Evolutionary conservation across 2,797 vertebrate species (phyloP).

Genomic region (Morus bassanus): DNA sequence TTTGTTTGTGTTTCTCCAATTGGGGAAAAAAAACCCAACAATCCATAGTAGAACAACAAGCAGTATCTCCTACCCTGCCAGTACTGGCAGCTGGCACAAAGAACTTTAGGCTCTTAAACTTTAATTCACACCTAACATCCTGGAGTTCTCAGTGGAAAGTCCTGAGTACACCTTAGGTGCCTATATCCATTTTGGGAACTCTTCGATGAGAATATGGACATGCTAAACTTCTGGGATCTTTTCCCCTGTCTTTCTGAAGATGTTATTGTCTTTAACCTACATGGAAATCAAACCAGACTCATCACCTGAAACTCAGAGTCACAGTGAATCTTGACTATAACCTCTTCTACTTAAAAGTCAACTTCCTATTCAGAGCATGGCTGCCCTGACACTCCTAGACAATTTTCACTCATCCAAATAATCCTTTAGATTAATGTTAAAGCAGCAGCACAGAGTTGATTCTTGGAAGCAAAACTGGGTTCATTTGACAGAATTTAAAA

Average conservation of each 20-base stretch:
- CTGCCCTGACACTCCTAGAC: background rate
- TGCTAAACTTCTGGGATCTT: background rate
- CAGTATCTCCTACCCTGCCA: background rate
- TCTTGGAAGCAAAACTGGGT: conserved; percentile 24
- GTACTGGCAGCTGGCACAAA: background rate
- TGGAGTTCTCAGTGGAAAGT: background rate
- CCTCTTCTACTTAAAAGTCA: background rate
- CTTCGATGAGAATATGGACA: fast-evolving
- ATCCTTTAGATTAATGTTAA: background rate
- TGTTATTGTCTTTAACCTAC: background rate
- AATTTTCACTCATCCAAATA: background rate
- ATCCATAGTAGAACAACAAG: background rate
- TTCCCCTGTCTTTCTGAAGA: background rate
- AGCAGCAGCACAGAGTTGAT: background rate
- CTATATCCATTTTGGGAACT: background rate
- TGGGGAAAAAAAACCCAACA: fast-evolving
- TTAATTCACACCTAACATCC: background rate
- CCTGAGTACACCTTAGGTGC: background rate
- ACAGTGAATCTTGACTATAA: background rate
- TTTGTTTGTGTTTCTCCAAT: fast-evolving
- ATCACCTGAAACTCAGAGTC: background rate
- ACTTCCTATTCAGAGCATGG: background rate
- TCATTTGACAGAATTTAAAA: conserved; percentile 8
- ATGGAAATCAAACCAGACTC: background rate
- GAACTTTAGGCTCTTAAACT: background rate